Evolutionary conservation across 2,113 vertebrate species (phyloP), one percentile per base, ranked within the genome.

Genomic region (Nyctereutes procyonoides): DNA sequence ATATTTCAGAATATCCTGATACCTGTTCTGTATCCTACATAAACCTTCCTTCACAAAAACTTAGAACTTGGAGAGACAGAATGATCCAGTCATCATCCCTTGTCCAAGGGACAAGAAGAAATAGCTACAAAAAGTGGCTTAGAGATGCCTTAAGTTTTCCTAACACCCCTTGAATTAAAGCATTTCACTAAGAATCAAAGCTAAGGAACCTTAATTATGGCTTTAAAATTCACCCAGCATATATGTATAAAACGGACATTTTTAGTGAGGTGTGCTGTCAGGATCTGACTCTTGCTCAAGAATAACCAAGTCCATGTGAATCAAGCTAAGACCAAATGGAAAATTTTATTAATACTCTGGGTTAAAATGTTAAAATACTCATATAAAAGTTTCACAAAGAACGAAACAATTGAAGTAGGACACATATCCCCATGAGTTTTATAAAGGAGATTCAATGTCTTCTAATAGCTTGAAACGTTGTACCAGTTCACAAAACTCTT

Each of bases 381-480:
- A 67, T 35, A 79, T 74, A 86, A 86, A 81, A 77, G 8, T 97
- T 96, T 95, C 80, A 81, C 51, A 58, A 90, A 73, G 43, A 82
- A 88, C 7, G 38, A 58, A 17, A 55, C 7, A 67, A n/a, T 32
- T 86, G 48, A 30, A 58, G 20, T 19, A 17, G 14, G 71, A 93
- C 26, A 74, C 56, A 86, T 76, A 87, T 69, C 20, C 67, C 62
- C 30, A 88, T 16, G 60, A 87, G 22, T 81, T 96, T 94, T 87
- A 91, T 62, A 83, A 95, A 93, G 14, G 53, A 82, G 51, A 83
- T 71, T 79, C 53, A 53, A 32, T 53, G 28, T 83, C 55, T 91
- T 76, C 53, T 82, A 90, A 82, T 19, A 69, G 28, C 77, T 94
- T 51, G 11, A 82, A 84, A 79, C 51, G 32, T 73, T 63, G 11